Evolutionary conservation across 2,797 vertebrate genomes (phyloP).

Genomic region (Leucoraja ocellata): DNA sequence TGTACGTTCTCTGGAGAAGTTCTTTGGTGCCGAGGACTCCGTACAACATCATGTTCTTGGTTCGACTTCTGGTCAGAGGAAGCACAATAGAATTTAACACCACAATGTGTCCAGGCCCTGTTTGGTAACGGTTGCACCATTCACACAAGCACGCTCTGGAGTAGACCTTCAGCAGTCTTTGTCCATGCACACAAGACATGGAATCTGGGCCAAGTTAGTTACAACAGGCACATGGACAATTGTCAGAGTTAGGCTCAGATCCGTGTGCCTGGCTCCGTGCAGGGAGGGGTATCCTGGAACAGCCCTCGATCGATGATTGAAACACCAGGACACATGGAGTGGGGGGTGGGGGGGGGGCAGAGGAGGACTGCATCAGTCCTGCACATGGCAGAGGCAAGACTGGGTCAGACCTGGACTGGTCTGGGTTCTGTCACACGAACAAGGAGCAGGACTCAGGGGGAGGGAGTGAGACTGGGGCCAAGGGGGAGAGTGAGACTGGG

Average conservation of each 20-base stretch:
- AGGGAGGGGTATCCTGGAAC: neutral
- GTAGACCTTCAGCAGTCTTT: neutral
- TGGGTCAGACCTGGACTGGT: neutral
- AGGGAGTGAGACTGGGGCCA: neutral
- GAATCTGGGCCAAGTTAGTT: neutral
- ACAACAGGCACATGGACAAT: neutral
- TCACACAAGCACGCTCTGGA: neutral
- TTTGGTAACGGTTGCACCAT: neutral
- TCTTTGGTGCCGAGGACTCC: constrained; percentile 90
- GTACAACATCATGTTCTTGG: constrained; percentile 98
- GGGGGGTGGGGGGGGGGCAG: neutral
- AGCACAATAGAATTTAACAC: neutral
- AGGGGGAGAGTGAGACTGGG: too few relatives aligned
- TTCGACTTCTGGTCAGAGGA: constrained; percentile 70
- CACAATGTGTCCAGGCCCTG: neutral
- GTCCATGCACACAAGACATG: neutral
- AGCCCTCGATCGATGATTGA: neutral
- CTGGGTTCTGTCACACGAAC: neutral
- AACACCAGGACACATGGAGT: too few relatives aligned
- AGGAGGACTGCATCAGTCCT: neutral
- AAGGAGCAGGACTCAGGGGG: neutral
- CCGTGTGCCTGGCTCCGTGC: neutral
- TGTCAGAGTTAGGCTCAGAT: neutral
- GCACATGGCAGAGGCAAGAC: neutral
- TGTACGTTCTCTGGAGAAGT: constrained; percentile 86